Base-by-base conservation (phyloP, 2,113 vertebrate species). In the Sceloporus tristichus region DNA sequence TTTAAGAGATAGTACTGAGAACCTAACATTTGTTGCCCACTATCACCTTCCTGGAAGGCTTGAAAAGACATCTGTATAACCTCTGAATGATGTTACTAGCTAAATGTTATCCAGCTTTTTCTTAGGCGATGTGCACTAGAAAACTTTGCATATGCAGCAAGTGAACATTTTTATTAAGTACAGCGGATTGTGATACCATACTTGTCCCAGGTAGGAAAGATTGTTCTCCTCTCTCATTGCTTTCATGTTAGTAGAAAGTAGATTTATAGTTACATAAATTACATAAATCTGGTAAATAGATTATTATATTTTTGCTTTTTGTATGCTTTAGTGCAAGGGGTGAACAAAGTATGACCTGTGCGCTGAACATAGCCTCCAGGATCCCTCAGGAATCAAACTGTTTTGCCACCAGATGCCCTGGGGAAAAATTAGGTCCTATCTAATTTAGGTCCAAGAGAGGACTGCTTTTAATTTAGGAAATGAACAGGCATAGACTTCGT, bases 41-140 rank as follows among this genome's bases (percentile, higher is more conserved):
- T 77, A 40, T n/a, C 23, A 87, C 79, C 90, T 1, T 68, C 87
- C 91, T 91, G 85, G 38, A 90, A 89, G 56, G 16, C 9, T 82
- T 68, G 23, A 40, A 89, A 87, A 88, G 48, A 78, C 4, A 54
- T 48, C 38, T 48, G 48, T 48, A 48, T 48, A 48, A 48, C 48
- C 48, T 48, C 48, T 48, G 48, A 48, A 48, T 48, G 5, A 48
- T 48, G 48, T 48, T 48, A 48, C 48, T 48, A 48, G 48, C 77
- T 70, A 53, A 88, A 14, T 18, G 13, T 13, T 87, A 4, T 54
- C 71, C 71, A 56, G 75, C 19, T 77, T 90, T 48, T 48, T 93
- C 70, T 89, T 73, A 77, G n/a, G 85, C 85, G 71, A n/a, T 42
- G 16, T 91, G 75, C 2, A 8, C 59, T 91, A 13, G 13, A 79